A percentile compares a stretch with the other conserved stretches of the same genome.
Evolutionary conservation across 1,140 invertebrate genomes (phyloP).

Genomic region (Paralvinella palmiformis): DNA sequence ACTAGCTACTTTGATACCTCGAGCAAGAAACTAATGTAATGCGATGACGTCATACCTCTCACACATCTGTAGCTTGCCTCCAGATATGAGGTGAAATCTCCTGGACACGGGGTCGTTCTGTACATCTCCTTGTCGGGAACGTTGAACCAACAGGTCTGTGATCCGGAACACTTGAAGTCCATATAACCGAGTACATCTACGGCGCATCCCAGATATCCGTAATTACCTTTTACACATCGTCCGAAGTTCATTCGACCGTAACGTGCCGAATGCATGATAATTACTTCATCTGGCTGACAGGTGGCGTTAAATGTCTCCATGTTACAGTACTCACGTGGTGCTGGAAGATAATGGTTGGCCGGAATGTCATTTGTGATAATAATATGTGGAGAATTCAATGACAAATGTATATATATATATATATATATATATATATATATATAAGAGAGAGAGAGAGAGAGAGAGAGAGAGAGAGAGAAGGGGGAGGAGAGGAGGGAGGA

Average conservation of each 20-base stretch:
- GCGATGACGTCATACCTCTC: too few species aligned
- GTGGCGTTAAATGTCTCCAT: constrained; percentile 8
- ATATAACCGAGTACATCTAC: constrained; percentile 13
- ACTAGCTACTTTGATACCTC: too few species aligned
- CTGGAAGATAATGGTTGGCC: too few species aligned
- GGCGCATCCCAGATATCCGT: constrained; percentile 19
- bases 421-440: too few species aligned
- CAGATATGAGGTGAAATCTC: constrained; percentile 17
- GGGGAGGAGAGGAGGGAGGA: too few species aligned
- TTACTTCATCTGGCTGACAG: not conserved
- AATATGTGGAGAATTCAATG: too few species aligned
- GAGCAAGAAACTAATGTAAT: too few species aligned
- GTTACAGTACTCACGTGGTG: constrained; percentile 6
- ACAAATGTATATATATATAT: too few species aligned
- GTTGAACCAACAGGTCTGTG: constrained; percentile 3
- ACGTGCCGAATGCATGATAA: not conserved
- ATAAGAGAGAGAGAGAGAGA: too few species aligned
- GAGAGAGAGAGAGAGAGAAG: too few species aligned
- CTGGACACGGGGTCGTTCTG: constrained; percentile 14
- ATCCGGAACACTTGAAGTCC: constrained; percentile 15
- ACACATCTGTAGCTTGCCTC: constrained; percentile 20
- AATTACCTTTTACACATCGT: constrained; percentile 15
- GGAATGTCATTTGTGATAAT: too few species aligned
- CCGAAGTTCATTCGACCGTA: constrained; percentile 21
- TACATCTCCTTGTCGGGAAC: constrained; percentile 1